Base-by-base conservation (phyloP, 2,888 invertebrate species). In the Macroteleia sp. region DNA sequence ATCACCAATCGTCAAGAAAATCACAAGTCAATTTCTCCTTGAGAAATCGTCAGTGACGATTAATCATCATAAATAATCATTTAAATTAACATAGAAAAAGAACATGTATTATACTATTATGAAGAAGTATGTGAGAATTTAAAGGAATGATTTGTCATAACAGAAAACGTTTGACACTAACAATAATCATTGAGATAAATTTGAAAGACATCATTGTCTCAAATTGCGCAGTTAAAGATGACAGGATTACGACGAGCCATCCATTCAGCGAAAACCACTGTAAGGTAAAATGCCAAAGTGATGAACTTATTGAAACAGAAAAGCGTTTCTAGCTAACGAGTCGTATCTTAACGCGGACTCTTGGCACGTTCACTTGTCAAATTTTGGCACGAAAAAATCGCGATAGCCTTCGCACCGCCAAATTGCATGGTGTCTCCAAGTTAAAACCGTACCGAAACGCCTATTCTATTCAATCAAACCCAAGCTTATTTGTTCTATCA, bases 251-350 rank as follows among this genome's bases (percentile, higher is more conserved):
- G 64, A 52, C 19, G 54, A 36, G 57, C 42, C 61, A 62, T 75
- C 28, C 67, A 75, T 75, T 73, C 61, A 71, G 25, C 50, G 80
- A 77, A 80, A 80, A 70, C 80, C 62, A 62, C 80, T 80, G 77
- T 80, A 80, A 71, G 64, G 71, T 48, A 69, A 62, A 70, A 75
- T 80, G 61, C 70, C 61, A 67, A 66, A 77, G 75, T 64, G 74
- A 75, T 71, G 71, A 74, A 77, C 64, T 75, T 77, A 77, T 77
- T 71, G 67, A 77, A 76, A 80, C 75, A 50, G 69, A 77, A 69
- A 77, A 71, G 83, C 83, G 82, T 84, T 82, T 83, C 81, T 80
- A 77, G 82, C 81, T 84, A 87, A 88, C 87, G 85, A 86, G 82
- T 86, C 87, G 84, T 81, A 78, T 80, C 82, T 75, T 79, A 82